phyloP scores from a whole-genome alignment of 2,888 invertebrate genomes.

The Megamerina dolium region DNA sequence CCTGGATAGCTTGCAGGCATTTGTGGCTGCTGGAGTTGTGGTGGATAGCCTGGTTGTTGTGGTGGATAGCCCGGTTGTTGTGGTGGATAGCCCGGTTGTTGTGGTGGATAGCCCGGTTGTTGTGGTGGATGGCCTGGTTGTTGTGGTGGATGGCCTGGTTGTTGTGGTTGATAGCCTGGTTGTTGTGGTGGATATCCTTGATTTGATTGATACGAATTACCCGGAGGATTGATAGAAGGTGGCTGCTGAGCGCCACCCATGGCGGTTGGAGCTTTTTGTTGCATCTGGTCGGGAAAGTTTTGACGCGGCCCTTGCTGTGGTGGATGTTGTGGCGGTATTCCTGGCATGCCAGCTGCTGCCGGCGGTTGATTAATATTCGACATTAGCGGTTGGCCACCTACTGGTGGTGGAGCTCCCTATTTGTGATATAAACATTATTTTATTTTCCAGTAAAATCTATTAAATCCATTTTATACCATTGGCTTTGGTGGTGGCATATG shows the following conservation, averaged over 20 bases:
- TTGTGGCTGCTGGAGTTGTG: conserved; percentile 20
- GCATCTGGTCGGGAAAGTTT: no score
- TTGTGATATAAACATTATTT: not conserved
- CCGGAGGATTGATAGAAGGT: no score
- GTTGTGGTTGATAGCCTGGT: conserved; percentile 18
- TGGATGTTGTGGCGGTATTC: conserved; percentile 16
- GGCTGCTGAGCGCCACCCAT: no score
- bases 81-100: conserved; percentile 25
- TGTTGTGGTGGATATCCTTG: conserved; percentile 20
- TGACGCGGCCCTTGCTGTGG: no score
- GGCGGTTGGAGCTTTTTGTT: no score
- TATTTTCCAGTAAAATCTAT: conserved; percentile 11
- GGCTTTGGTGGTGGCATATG: conserved; percentile 44
- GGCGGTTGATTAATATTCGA: conserved; percentile 11
- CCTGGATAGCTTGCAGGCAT: conserved; percentile 30
- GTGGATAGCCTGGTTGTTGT: conserved; percentile 29
- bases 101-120: conserved; percentile 15
- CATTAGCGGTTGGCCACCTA: conserved; percentile 29
- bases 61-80: conserved; percentile 32
- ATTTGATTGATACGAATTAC: no score
- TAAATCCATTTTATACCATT: conserved; percentile 16
- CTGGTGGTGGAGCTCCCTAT: conserved; percentile 22
- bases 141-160: conserved; percentile 12
- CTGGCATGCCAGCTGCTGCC: conserved; percentile 12
- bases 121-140: conserved; percentile 9